These are phyloP conservation scores for Hystrix brachyura DNA, from an alignment of 2,113 vertebrate species.

Conservation along the genomic window DNA sequence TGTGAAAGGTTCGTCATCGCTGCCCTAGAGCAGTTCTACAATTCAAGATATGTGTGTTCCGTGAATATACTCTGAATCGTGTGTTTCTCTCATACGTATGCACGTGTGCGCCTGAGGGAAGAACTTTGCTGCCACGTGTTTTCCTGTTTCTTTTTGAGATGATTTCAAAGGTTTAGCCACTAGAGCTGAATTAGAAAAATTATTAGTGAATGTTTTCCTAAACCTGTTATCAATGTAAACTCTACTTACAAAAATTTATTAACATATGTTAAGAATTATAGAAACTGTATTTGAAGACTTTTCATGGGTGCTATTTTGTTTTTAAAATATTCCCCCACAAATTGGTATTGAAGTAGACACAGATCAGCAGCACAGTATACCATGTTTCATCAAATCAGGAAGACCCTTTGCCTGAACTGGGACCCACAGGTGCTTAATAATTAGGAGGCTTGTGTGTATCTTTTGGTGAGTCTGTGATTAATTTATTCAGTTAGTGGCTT, in stretches of 20 bases:
- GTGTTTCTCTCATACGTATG: neutral
- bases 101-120: neutral
- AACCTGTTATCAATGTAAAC: neutral
- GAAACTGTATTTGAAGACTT: slow-evolving; percentile 45
- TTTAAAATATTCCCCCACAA: slow-evolving; percentile 11
- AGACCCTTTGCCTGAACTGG: neutral
- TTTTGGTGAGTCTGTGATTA: neutral
- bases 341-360: neutral
- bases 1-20: neutral
- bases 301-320: slow-evolving; percentile 41
- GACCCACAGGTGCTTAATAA: neutral
- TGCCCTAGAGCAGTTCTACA: neutral
- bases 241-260: neutral
- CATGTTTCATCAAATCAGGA: neutral
- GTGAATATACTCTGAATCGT: neutral
- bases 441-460: neutral
- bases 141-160: neutral
- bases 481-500: neutral
- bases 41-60: slow-evolving; percentile 8
- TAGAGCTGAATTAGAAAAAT: slow-evolving; percentile 51
- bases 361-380: neutral
- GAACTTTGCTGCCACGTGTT: neutral
- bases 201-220: slow-evolving; percentile 40
- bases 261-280: slow-evolving; percentile 34
- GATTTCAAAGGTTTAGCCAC: slow-evolving; percentile 8